Conservation (phyloP, 2,797 vertebrate genomes). For the Muscicapa striata region DNA sequence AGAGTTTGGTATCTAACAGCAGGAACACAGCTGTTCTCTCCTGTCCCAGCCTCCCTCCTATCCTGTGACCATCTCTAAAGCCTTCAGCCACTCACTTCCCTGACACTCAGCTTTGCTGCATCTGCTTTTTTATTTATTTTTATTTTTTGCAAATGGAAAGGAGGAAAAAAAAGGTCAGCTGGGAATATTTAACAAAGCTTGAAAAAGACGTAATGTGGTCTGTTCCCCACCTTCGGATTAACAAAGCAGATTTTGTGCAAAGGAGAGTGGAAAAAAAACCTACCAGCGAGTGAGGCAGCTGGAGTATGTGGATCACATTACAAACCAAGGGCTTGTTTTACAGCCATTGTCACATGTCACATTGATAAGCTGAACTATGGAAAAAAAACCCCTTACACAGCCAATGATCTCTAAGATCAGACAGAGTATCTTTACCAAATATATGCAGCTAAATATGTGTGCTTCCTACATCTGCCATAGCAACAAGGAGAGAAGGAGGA, state of each 20-base stretch:
- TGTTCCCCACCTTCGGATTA: constrained; percentile 1
- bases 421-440: constrained; percentile 47
- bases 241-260: constrained; percentile 31
- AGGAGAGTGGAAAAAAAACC: constrained; percentile 1
- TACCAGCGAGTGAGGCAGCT: not conserved
- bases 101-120: constrained; percentile 46
- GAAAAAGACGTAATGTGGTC: not conserved
- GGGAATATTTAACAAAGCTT: constrained; percentile 41
- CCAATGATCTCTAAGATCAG: constrained; percentile 52
- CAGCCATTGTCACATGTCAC: constrained; percentile 60
- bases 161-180: not conserved
- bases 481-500: constrained; percentile 50
- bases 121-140: not conserved
- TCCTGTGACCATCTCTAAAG: constrained; percentile 30
- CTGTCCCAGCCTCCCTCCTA: constrained; percentile 6
- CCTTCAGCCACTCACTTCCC: constrained; percentile 39
- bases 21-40: constrained; percentile 70
- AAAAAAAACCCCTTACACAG: not conserved
- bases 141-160: not conserved
- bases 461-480: constrained; percentile 59
- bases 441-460: constrained; percentile 46
- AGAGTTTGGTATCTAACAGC: constrained; percentile 41
- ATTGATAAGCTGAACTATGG: constrained; percentile 55
- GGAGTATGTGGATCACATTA: constrained; percentile 46
- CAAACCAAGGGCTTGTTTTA: constrained; percentile 55